Conservation (phyloP, 2,888 invertebrate species). For the Odontocolon sp. region DNA sequence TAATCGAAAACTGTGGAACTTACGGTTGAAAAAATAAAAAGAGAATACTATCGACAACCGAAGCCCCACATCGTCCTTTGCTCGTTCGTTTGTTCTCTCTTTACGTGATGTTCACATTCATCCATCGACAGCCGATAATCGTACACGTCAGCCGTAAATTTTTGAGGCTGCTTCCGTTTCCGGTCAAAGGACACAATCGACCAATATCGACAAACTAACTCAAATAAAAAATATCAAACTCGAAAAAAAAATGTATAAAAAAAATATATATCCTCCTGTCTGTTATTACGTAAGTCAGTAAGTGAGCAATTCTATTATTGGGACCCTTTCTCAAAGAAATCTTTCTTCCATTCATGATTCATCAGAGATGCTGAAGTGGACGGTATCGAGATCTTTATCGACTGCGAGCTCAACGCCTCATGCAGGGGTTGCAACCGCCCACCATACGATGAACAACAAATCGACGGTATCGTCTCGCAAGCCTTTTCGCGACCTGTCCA, state of each 20-base stretch:
- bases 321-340: not conserved
- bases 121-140: conserved; percentile 54
- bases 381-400: conserved; percentile 79
- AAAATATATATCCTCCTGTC: not conserved
- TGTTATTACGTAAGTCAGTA: not conserved
- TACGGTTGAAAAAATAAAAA: conserved; percentile 32
- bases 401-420: conserved; percentile 78
- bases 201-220: conserved; percentile 19
- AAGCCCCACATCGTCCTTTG: not conserved
- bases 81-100: conserved; percentile 7
- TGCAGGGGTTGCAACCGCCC: conserved; percentile 66
- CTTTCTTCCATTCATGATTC: not conserved
- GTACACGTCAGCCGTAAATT: conserved; percentile 43
- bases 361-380: conserved; percentile 79
- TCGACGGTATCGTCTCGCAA: conserved; percentile 67
- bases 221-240: not conserved
- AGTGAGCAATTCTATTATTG: not conserved
- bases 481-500: conserved; percentile 78
- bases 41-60: not conserved
- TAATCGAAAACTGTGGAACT: conserved; percentile 29
- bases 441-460: conserved; percentile 53
- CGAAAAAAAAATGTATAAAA: not conserved
- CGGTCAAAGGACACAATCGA: conserved; percentile 42
- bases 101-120: conserved; percentile 5
- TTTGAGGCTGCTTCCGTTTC: conserved; percentile 28